Evolutionary conservation across 2,888 invertebrate genomes (phyloP).

Genomic region (Gonocerus acuteangulatus): DNA sequence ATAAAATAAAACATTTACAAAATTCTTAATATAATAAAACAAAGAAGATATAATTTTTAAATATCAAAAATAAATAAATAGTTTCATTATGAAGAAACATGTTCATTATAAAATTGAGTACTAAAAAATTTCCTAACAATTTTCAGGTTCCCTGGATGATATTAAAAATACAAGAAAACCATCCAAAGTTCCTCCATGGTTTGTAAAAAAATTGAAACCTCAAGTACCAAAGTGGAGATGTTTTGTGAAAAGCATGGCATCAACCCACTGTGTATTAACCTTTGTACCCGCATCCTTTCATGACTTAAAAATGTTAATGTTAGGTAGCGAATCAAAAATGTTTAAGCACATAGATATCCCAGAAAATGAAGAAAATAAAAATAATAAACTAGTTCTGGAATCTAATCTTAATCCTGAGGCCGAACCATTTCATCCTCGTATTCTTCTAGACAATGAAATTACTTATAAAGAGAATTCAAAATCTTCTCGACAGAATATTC

Average conservation of each 20-base stretch:
- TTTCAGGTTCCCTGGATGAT: conserved; percentile 28
- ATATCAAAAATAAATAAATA: too few relatives aligned
- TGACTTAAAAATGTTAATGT: conserved; percentile 41
- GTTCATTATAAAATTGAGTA: too few relatives aligned
- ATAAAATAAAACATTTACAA: too few relatives aligned
- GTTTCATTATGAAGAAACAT: too few relatives aligned
- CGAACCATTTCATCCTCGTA: conserved; percentile 28
- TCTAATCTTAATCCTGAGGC: conserved; percentile 34
- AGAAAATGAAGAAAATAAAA: conserved; percentile 10
- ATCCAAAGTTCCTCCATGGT: conserved; percentile 5
- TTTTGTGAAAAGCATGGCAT: conserved; percentile 56
- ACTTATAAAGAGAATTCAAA: conserved; percentile 23
- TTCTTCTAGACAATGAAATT: background rate
- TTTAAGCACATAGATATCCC: conserved; percentile 26
- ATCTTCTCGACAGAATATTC: conserved; percentile 25
- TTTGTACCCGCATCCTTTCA: conserved; percentile 57
- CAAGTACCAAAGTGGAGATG: conserved; percentile 52
- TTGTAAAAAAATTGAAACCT: conserved; percentile 19
- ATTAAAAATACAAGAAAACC: conserved; percentile 16
- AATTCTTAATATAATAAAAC: too few relatives aligned
- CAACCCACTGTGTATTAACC: conserved; percentile 56
- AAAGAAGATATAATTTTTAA: too few relatives aligned
- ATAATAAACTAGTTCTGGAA: conserved; percentile 20
- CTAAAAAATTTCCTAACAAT: too few relatives aligned
- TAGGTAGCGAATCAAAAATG: conserved; percentile 36